These are phyloP conservation scores for Temnothorax longispinosus DNA, from an alignment of 1,140 invertebrate species.

Conservation along the genomic window DNA sequence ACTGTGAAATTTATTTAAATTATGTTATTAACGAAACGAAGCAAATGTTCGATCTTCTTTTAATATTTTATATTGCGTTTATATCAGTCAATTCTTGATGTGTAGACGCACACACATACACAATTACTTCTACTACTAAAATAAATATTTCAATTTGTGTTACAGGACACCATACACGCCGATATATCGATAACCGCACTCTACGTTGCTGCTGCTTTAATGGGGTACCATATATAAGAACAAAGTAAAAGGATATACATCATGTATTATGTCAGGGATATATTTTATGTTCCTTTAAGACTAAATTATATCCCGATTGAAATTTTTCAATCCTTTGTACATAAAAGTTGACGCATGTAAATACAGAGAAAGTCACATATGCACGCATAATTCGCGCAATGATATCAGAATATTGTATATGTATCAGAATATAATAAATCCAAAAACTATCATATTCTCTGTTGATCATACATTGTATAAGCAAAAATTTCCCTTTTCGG, in stretches of 20 bases:
- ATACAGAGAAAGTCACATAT: not conserved
- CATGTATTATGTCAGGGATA: conserved; percentile 1
- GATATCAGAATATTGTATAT: not conserved
- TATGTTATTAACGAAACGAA: not conserved
- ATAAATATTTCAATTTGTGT: conserved; percentile 15
- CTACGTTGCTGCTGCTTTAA: not conserved
- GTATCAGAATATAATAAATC: not conserved
- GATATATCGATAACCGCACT: not conserved
- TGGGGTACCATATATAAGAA: not conserved
- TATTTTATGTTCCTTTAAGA: not conserved
- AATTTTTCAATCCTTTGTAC: not conserved
- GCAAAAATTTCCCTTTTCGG: not conserved
- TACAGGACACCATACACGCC: conserved; percentile 4
- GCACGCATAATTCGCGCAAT: not conserved
- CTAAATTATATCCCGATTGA: not conserved
- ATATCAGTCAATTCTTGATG: not conserved
- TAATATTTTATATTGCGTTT: not conserved
- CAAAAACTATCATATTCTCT: not conserved
- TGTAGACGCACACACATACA: not conserved
- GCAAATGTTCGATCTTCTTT: not conserved
- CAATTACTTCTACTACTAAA: not conserved
- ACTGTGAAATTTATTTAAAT: not conserved
- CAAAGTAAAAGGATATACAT: not conserved
- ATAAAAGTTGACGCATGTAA: not conserved
- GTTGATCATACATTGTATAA: not conserved